Evolutionary conservation across 1,140 invertebrate genomes (phyloP).

Genomic region (Campoletis sonorensis): DNA sequence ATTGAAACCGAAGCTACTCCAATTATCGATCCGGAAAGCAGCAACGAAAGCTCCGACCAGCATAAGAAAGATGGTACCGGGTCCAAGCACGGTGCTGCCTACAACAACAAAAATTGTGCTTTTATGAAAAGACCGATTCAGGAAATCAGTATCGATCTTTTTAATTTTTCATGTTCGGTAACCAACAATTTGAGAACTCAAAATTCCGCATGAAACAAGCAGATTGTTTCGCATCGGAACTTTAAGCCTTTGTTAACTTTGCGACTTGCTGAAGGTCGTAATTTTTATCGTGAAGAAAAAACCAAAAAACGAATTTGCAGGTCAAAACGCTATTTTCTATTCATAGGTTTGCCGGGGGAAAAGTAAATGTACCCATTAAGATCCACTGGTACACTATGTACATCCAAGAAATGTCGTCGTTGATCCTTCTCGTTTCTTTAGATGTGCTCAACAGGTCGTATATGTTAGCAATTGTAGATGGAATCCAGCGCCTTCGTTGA

Average conservation of each 20-base stretch:
- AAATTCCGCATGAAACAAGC: constrained; percentile 46
- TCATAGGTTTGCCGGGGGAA: neutral
- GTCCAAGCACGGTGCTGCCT: constrained; percentile 87
- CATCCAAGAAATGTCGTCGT: constrained; percentile 89
- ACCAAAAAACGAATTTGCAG: too few species aligned
- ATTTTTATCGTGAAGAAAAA: too few species aligned
- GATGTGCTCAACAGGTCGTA: constrained; percentile 87
- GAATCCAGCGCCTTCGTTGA: constrained; percentile 91
- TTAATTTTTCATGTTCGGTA: neutral
- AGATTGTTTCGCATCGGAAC: too few species aligned
- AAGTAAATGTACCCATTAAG: constrained; percentile 73
- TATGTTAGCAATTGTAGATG: constrained; percentile 93
- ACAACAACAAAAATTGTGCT: constrained; percentile 63
- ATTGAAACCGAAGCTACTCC: constrained; percentile 87
- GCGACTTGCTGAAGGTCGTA: too few species aligned
- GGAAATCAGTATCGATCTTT: neutral
- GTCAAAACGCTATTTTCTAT: constrained; percentile 35
- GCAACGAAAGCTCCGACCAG: constrained; percentile 92
- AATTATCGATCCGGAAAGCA: constrained; percentile 87
- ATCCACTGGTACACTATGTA: constrained; percentile 90
- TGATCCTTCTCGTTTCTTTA: constrained; percentile 85
- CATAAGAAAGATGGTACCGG: constrained; percentile 93
- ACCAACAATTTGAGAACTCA: neutral
- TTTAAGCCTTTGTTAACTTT: too few species aligned
- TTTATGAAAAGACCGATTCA: too few species aligned